Conservation (phyloP, 2,113 vertebrate species). For the Camelus dromedarius region DNA sequence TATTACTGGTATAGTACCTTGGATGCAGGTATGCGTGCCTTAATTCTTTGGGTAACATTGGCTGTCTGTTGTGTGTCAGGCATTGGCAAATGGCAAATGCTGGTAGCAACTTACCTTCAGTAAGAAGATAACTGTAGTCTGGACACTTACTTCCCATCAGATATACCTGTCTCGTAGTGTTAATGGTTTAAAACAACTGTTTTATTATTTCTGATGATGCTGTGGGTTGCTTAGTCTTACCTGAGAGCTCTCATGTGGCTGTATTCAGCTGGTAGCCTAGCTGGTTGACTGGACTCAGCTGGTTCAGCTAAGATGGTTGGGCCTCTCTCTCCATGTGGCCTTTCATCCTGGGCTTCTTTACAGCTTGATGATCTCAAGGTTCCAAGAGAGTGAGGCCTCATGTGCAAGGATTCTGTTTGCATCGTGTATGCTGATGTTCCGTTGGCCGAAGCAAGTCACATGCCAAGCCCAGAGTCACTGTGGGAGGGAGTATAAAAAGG, state of each 20-base stretch:
- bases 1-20: not conserved
- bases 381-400: not conserved
- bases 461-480: not conserved
- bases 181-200: constrained; percentile 31
- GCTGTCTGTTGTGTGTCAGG: not conserved
- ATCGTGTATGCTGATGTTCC: not conserved
- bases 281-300: not conserved
- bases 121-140: not conserved
- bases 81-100: constrained; percentile 42
- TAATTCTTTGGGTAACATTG: constrained; percentile 23
- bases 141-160: not conserved
- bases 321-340: not conserved
- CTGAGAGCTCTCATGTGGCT: not conserved
- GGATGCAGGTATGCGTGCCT: not conserved
- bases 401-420: constrained; percentile 15
- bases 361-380: constrained; percentile 11
- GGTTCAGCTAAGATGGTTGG: not conserved
- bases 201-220: constrained; percentile 51
- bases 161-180: not conserved
- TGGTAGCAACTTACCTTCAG: constrained; percentile 20
- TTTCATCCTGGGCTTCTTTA: constrained; percentile 54
- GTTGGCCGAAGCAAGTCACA: not conserved
- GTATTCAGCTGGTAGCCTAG: not conserved
- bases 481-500: not conserved
- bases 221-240: constrained; percentile 1